Percentiles rank a stretch among this genome's conserved stretches.
phyloP scores from a whole-genome alignment of 2,797 vertebrate species.

The Intellagama lesueurii region DNA sequence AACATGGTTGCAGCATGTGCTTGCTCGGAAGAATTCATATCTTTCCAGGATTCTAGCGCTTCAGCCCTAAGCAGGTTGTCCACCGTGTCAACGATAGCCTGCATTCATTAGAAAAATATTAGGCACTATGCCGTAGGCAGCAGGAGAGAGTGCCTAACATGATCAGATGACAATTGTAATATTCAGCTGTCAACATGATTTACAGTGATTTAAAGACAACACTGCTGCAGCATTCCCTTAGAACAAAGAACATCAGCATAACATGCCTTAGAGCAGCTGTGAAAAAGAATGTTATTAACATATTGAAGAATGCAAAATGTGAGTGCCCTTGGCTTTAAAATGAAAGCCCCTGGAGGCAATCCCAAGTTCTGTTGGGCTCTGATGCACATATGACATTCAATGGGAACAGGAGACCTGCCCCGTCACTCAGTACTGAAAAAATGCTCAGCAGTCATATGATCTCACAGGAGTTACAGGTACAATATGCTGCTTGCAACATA shows the following conservation, averaged over 20 bases:
- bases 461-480: constrained; percentile 58
- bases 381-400: not conserved
- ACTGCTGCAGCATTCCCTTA: constrained; percentile 26
- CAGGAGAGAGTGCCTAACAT: constrained; percentile 56
- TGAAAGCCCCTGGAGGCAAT: constrained; percentile 11
- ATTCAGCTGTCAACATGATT: constrained; percentile 75
- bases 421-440: not conserved
- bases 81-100: constrained; percentile 99
- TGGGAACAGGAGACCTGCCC: not conserved
- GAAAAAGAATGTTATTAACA: constrained; percentile 55
- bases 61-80: constrained; percentile 97
- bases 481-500: constrained; percentile 75
- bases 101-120: constrained; percentile 83
- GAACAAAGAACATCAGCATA: constrained; percentile 25
- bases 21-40: constrained; percentile 98
- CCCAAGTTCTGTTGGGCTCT: not conserved
- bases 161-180: constrained; percentile 69
- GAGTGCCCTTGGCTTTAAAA: constrained; percentile 53
- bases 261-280: constrained; percentile 54
- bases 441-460: not conserved
- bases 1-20: constrained; percentile 98
- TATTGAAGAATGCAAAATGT: constrained; percentile 60
- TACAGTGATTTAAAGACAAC: constrained; percentile 70
- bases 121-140: constrained; percentile 66
- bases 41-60: constrained; percentile 96